phyloP scores from a whole-genome alignment of 64 coral and sea anemone genomes.

The Acropora yongei region DNA sequence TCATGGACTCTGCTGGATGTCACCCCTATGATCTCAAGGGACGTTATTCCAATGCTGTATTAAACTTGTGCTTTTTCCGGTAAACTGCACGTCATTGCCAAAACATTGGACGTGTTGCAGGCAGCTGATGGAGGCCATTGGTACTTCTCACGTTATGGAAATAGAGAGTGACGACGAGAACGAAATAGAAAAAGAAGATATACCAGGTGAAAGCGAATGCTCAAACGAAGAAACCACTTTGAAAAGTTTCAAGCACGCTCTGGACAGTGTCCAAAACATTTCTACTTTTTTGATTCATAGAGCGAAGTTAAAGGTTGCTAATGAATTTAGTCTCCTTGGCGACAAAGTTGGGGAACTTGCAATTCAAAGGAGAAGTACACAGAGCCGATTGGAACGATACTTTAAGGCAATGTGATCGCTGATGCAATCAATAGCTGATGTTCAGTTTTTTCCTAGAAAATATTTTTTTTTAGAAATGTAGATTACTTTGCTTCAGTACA shows the following conservation, averaged over 20 bases:
- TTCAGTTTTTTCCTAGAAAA: too few species aligned
- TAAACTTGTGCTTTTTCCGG: slow-evolving; percentile 5
- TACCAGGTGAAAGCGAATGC: slow-evolving; percentile 21
- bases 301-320: slow-evolving; percentile 11
- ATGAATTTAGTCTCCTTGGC: slow-evolving; percentile 49
- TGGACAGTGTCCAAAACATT: slow-evolving; percentile 16
- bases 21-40: too few species aligned
- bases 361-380: slow-evolving; percentile 15
- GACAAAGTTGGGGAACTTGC: slow-evolving; percentile 37
- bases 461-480: too few species aligned
- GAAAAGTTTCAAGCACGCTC: slow-evolving; percentile 32
- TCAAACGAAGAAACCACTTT: slow-evolving; percentile 15
- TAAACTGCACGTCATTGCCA: slow-evolving; percentile 49
- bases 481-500: too few species aligned
- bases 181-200: slow-evolving; percentile 37
- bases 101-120: slow-evolving; percentile 1
- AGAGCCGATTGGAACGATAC: not conserved
- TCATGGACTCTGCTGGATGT: too few species aligned
- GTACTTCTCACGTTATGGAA: slow-evolving; percentile 32
- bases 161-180: slow-evolving; percentile 44
- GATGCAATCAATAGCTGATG: too few species aligned
- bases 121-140: slow-evolving; percentile 39
- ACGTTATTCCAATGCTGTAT: not conserved
- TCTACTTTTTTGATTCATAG: slow-evolving; percentile 31
- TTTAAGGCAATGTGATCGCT: too few species aligned